Evolutionary conservation across 2,888 invertebrate species (phyloP).

Genomic region (Clanis bilineata): DNA sequence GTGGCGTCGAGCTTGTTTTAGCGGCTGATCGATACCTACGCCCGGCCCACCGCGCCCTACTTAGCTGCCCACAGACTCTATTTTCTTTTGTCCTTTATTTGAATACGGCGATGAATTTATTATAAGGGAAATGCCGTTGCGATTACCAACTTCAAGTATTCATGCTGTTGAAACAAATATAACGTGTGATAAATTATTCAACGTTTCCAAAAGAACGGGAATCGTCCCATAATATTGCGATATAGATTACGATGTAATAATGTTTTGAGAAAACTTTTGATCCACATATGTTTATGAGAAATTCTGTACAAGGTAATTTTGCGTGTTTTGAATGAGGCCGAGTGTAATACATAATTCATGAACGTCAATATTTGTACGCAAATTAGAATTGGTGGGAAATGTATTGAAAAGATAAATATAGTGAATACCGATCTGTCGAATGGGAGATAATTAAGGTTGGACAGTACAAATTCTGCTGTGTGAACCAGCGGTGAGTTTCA

Average conservation of each 20-base stretch:
- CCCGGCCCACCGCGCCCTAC: slow-evolving; percentile 68
- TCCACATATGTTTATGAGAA: not conserved
- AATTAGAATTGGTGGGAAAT: not conserved
- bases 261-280: slow-evolving; percentile 4
- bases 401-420: not conserved
- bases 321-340: not conserved
- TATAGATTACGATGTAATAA: slow-evolving; percentile 24
- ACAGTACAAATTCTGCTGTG: slow-evolving; percentile 12
- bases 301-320: slow-evolving; percentile 1
- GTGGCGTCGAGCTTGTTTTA: slow-evolving; percentile 67
- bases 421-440: not conserved
- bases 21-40: slow-evolving; percentile 71
- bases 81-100: slow-evolving; percentile 60
- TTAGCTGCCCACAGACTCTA: slow-evolving; percentile 61
- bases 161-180: slow-evolving; percentile 32
- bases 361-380: not conserved
- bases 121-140: slow-evolving; percentile 30
- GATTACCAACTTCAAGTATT: slow-evolving; percentile 29
- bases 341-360: not conserved
- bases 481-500: not conserved
- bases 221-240: slow-evolving; percentile 35
- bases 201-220: slow-evolving; percentile 34
- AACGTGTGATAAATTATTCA: slow-evolving; percentile 37
- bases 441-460: not conserved
- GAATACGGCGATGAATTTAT: slow-evolving; percentile 48